A percentile compares a stretch with the other conserved stretches of the same genome.
Evolutionary conservation across 2,888 invertebrate species (phyloP).

Genomic region (Hyposoter dolosus): DNA sequence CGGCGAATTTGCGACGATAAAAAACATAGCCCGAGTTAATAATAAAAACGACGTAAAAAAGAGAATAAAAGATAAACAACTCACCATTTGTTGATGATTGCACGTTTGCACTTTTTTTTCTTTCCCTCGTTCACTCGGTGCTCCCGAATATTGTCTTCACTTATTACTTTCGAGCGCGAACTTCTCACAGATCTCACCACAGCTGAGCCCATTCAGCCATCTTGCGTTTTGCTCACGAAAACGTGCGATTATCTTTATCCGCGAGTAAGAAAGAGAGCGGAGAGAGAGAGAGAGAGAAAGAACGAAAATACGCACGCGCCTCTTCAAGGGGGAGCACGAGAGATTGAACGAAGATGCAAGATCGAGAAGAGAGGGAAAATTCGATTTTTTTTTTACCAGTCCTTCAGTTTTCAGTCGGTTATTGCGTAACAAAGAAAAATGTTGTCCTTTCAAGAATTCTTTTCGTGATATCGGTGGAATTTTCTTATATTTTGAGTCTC

Average conservation of each 20-base stretch:
- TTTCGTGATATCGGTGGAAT: not conserved
- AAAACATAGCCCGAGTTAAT: not conserved
- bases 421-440: slow-evolving; percentile 47
- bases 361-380: slow-evolving; percentile 30
- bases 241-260: slow-evolving; percentile 25
- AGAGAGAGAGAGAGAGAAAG: not conserved
- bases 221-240: slow-evolving; percentile 69
- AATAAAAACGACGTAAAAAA: not conserved
- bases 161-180: slow-evolving; percentile 71
- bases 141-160: slow-evolving; percentile 70
- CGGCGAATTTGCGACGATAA: not conserved
- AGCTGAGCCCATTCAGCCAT: slow-evolving; percentile 81
- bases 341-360: slow-evolving; percentile 3
- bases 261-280: slow-evolving; percentile 12
- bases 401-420: slow-evolving; percentile 53
- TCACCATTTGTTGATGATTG: slow-evolving; percentile 76
- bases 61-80: slow-evolving; percentile 48
- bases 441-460: slow-evolving; percentile 3
- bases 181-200: slow-evolving; percentile 79
- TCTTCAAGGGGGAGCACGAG: slow-evolving; percentile 14
- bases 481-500: not conserved
- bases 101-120: slow-evolving; percentile 41
- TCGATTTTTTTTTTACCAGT: slow-evolving; percentile 37
- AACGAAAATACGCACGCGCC: slow-evolving; percentile 20
- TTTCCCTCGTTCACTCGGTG: slow-evolving; percentile 50